Evolutionary conservation across 2,888 invertebrate genomes (phyloP), one percentile per base, ranked within the genome.

Genomic region (Cosmia pyralina): DNA sequence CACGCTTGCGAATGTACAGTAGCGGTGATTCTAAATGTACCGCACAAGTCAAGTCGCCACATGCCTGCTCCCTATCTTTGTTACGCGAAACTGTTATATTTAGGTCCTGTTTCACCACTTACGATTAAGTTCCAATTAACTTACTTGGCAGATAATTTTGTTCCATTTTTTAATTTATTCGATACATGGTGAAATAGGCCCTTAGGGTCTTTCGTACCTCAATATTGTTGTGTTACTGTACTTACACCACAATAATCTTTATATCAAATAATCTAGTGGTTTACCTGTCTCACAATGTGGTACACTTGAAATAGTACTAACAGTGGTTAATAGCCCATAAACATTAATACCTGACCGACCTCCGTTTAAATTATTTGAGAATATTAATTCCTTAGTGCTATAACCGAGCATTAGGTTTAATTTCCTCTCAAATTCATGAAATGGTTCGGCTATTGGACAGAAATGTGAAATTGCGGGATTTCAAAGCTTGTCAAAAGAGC

Each of bases 341-440:
- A 19, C 17, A 28, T 17, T 7, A 46, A 28, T 28, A 46, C 7
- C 41, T 4, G 15, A 63, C 64, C 22, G 15, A 38, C 11, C 4
- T 4, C 1, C 10, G 4, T 41, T 41, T 17, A 17, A 55, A 48
- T 7, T 28, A 22, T 17, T 19, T 44, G 19, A n/a, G 8, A 50
- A 41, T 38, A 57, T 44, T 59, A 48, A 53, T 48, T 28, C 19
- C 22, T 48, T 10, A 17, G 15, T 7, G 13, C n/a, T 58, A 34
- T 34, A 48, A 34, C 19, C 6, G 7, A 46, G 48, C 13, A 41
- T 6, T 28, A 10, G 4, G 11, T 59, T 67, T 63, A 50, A 63
- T 71, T 58, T 44, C 19, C 65, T 57, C 66, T 66, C 15, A 66
- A 57, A 76, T 34, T 52, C 28, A 15, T 66, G n/a, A 57, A 77